These are phyloP conservation scores for Megaleporinus macrocephalus DNA, from an alignment of 2,113 vertebrate genomes.

Conservation along the genomic window DNA sequence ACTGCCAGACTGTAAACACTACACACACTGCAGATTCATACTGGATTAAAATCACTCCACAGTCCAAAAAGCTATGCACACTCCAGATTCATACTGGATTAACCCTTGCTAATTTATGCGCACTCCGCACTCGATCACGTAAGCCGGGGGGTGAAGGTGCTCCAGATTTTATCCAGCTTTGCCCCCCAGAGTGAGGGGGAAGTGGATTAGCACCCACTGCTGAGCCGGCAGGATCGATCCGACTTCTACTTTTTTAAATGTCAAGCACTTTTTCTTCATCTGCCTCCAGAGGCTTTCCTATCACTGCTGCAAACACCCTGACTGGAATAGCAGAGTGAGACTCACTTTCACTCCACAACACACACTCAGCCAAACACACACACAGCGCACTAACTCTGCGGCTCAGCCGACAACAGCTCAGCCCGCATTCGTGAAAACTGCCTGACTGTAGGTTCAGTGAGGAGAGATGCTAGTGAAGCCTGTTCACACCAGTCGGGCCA, in stretches of 20 bases:
- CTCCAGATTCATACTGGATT: too few species aligned
- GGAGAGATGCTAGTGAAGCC: not conserved
- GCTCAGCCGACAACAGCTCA: not conserved
- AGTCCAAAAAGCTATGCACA: too few species aligned
- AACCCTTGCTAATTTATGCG: too few species aligned
- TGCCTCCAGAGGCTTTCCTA: not conserved
- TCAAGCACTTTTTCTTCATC: not conserved
- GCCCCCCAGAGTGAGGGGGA: not conserved
- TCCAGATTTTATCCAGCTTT: not conserved
- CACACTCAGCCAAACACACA: constrained; percentile 3
- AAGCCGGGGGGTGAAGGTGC: not conserved
- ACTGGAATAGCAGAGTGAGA: not conserved
- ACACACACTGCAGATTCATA: too few species aligned
- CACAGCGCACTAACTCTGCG: too few species aligned
- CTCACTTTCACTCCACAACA: not conserved
- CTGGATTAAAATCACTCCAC: too few species aligned
- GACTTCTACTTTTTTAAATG: not conserved
- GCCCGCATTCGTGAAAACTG: too few species aligned
- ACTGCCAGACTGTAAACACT: too few species aligned
- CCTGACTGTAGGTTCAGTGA: not conserved
- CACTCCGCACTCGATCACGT: not conserved
- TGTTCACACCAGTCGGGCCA: too few species aligned
- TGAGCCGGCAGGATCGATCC: not conserved
- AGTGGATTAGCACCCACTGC: not conserved
- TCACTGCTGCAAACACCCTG: too few species aligned